phyloP scores from a whole-genome alignment of 2,797 vertebrate genomes.

The Phataginus tricuspis region DNA sequence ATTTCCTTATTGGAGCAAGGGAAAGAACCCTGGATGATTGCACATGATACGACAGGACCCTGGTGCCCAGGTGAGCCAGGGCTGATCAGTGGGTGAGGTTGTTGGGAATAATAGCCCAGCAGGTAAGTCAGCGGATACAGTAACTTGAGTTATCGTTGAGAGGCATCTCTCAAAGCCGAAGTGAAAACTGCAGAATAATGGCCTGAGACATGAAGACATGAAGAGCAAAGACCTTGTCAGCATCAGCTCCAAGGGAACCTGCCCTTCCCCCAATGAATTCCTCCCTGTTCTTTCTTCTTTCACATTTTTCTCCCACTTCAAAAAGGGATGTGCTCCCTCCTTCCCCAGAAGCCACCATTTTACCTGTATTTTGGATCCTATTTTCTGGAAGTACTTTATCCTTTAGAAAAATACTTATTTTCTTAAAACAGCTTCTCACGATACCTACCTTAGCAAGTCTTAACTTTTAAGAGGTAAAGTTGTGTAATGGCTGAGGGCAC shows the following conservation, averaged over 20 bases:
- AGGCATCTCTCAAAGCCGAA: not conserved
- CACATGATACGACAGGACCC: not conserved
- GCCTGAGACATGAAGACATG: not conserved
- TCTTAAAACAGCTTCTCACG: not conserved
- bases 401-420: not conserved
- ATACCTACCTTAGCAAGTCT: not conserved
- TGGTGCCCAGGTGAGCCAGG: constrained; percentile 62
- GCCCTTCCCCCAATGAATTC: not conserved
- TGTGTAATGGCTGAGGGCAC: not conserved
- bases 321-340: not conserved
- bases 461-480: not conserved
- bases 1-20: constrained; percentile 72
- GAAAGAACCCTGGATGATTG: constrained; percentile 68
- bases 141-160: not conserved
- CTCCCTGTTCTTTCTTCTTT: not conserved
- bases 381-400: not conserved
- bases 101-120: not conserved
- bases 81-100: not conserved
- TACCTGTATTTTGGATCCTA: not conserved
- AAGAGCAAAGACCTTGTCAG: not conserved
- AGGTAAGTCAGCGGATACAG: not conserved
- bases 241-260: not conserved
- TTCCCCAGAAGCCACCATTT: not conserved
- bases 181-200: not conserved
- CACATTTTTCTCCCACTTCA: not conserved